These are phyloP conservation scores for Mormyrus iriodes DNA, from an alignment of 2,113 vertebrate species.

Conservation along the genomic window DNA sequence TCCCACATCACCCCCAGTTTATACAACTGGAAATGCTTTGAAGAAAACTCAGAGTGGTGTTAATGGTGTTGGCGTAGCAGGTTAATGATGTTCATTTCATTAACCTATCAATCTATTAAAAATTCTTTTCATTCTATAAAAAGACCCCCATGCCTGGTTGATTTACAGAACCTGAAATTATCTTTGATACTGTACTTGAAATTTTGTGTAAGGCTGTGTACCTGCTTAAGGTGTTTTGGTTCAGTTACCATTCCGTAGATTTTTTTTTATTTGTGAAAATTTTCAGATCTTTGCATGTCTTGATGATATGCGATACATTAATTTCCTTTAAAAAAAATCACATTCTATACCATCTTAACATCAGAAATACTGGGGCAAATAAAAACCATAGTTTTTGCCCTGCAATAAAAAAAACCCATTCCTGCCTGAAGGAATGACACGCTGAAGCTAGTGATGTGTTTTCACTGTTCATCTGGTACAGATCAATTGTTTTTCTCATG, in stretches of 20 bases:
- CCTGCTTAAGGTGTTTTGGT: constrained; percentile 31
- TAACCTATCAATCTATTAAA: constrained; percentile 22
- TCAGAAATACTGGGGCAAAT: constrained; percentile 31
- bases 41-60: background rate
- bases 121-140: constrained; percentile 11
- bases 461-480: constrained; percentile 47
- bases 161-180: constrained; percentile 52
- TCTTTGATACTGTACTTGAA: background rate
- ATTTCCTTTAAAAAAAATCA: constrained; percentile 27
- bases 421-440: constrained; percentile 57
- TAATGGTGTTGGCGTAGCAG: background rate
- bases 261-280: constrained; percentile 25
- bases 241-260: constrained; percentile 29
- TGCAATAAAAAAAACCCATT: constrained; percentile 49
- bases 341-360: constrained; percentile 42
- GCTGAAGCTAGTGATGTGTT: constrained; percentile 34
- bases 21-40: background rate
- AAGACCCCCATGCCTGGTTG: constrained; percentile 29
- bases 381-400: constrained; percentile 48
- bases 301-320: constrained; percentile 43
- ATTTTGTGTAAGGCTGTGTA: background rate
- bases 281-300: constrained; percentile 44
- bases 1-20: background rate
- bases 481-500: constrained; percentile 70
- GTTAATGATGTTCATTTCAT: constrained; percentile 17